A percentile compares a stretch with the other conserved stretches of the same genome.
These are phyloP conservation scores for Pelecanoides urinatrix DNA, from an alignment of 2,113 vertebrate species.

Conservation along the genomic window DNA sequence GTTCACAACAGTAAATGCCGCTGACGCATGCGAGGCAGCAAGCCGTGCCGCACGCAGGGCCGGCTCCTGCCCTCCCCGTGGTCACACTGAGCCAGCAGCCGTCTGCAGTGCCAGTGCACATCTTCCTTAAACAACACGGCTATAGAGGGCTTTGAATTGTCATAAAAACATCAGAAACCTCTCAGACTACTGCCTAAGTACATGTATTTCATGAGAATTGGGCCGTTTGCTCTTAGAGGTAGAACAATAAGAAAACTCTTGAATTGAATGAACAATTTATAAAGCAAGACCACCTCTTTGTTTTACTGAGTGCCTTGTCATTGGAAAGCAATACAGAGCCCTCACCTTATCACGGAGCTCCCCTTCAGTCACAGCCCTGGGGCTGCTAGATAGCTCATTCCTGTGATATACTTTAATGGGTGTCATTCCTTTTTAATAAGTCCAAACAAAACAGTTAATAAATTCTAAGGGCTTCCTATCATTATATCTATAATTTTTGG, in stretches of 20 bases:
- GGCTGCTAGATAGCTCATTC: slow-evolving; percentile 12
- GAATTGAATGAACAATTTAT: neutral
- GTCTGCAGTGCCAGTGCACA: rapidly evolving
- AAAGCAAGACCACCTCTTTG: neutral
- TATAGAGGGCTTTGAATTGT: neutral
- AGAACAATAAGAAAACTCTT: neutral
- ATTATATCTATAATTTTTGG: slow-evolving; percentile 16
- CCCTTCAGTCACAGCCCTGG: slow-evolving; percentile 1
- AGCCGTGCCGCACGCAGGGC: neutral
- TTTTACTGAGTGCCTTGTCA: neutral
- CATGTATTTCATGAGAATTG: neutral
- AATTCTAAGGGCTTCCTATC: slow-evolving; percentile 37
- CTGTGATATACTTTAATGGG: slow-evolving; percentile 27
- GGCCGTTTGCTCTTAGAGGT: neutral
- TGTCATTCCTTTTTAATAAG: slow-evolving; percentile 51
- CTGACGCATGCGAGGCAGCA: rapidly evolving
- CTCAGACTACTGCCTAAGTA: neutral
- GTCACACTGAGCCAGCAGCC: neutral
- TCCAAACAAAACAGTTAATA: slow-evolving; percentile 66
- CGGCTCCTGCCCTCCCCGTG: rapidly evolving
- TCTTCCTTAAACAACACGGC: neutral
- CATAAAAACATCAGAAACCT: neutral
- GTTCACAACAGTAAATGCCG: neutral
- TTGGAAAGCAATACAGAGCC: neutral
- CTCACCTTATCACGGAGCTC: neutral